A percentile compares a stretch with the other conserved stretches of the same genome.
Conservation (phyloP, 2,797 vertebrate genomes). For the Pseudotriccus pelzelni region DNA sequence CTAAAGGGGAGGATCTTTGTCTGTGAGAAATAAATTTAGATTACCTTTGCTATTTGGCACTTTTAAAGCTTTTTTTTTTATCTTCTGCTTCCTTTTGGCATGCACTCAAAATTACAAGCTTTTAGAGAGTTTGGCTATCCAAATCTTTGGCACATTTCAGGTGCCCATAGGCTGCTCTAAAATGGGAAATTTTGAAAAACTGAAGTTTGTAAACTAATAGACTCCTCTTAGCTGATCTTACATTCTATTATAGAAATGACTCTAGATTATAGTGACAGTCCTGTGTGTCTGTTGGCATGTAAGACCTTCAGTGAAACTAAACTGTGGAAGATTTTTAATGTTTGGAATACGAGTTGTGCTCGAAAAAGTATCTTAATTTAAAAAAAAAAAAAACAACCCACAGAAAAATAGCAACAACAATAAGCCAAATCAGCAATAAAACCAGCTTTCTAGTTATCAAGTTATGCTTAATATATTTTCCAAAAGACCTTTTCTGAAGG, state of each 20-base stretch:
- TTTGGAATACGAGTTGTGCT: neutral
- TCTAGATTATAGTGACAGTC: neutral
- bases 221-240: neutral
- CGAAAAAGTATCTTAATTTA: neutral
- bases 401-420: neutral
- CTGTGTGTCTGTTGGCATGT: neutral
- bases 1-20: neutral
- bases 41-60: neutral
- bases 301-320: neutral
- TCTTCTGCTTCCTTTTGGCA: neutral
- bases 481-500: slow-evolving; percentile 36
- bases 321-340: neutral
- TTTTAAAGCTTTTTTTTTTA: neutral
- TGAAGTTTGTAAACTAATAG: neutral
- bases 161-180: neutral
- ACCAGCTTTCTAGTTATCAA: slow-evolving; percentile 15
- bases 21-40: neutral
- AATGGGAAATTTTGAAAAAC: neutral
- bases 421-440: neutral
- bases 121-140: neutral
- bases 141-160: neutral
- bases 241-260: neutral
- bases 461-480: slow-evolving; percentile 34
- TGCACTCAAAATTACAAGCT: neutral
- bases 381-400: neutral